Conservation (phyloP, 2,113 vertebrate species). For the Cairina moschata region DNA sequence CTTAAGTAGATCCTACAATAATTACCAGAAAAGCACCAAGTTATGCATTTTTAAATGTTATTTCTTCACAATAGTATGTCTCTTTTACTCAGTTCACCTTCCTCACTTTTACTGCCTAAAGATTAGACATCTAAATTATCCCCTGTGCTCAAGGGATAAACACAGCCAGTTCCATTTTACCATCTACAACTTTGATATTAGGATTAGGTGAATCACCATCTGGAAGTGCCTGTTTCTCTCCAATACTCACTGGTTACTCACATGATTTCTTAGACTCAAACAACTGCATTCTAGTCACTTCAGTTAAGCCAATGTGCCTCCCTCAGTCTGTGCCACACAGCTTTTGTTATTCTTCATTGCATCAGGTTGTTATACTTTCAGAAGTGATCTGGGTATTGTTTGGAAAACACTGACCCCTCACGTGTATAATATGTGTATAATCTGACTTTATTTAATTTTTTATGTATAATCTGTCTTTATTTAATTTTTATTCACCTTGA, state of each 20-base stretch:
- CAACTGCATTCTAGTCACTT: rapidly evolving
- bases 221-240: neutral
- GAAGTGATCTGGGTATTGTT: neutral
- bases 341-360: neutral
- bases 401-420: neutral
- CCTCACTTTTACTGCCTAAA: neutral
- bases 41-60: neutral
- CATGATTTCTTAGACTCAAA: neutral
- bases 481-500: neutral
- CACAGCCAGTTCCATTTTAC: neutral
- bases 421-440: neutral
- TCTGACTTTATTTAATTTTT: neutral
- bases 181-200: neutral
- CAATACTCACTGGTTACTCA: neutral
- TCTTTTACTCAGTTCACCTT: neutral
- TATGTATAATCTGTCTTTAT: neutral
- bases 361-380: neutral
- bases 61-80: neutral
- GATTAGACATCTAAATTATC: neutral
- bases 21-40: neutral
- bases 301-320: neutral
- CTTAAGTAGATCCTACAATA: neutral
- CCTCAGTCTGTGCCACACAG: neutral
- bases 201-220: neutral
- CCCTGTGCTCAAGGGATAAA: neutral